These are phyloP conservation scores for Ailuropoda melanoleuca DNA, from an alignment of 2,113 vertebrate genomes.

Conservation along the genomic window DNA sequence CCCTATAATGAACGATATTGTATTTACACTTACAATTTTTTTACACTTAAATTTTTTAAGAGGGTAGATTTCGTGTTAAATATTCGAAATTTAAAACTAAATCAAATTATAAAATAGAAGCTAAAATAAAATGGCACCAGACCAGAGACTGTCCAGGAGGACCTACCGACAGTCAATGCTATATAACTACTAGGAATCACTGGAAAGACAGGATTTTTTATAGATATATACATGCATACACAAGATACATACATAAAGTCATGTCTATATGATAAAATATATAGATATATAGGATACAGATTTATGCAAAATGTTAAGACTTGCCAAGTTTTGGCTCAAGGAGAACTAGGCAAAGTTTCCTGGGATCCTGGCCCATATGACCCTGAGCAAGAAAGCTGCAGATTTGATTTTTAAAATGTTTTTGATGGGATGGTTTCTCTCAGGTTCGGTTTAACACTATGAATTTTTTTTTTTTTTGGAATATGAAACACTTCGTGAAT, in stretches of 20 bases:
- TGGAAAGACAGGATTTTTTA: not conserved
- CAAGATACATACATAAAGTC: not conserved
- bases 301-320: not conserved
- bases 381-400: not conserved
- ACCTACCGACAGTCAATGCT: too few species aligned
- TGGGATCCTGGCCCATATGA: not conserved
- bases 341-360: not conserved
- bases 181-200: not conserved
- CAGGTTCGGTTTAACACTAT: not conserved
- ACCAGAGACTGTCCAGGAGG: not conserved
- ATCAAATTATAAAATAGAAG: not conserved
- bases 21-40: not conserved
- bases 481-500: not conserved
- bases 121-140: not conserved
- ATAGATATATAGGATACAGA: not conserved
- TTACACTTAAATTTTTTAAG: not conserved
- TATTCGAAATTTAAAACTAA: not conserved
- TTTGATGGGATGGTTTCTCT: not conserved
- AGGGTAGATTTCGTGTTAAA: not conserved
- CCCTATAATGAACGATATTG: not conserved
- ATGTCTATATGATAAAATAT: not conserved
- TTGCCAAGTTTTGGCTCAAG: not conserved
- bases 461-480: not conserved
- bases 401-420: not conserved
- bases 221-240: not conserved